Percentiles rank a stretch among this genome's conserved stretches.
phyloP scores from a whole-genome alignment of 2,888 invertebrate genomes.

The Dusona sp. region DNA sequence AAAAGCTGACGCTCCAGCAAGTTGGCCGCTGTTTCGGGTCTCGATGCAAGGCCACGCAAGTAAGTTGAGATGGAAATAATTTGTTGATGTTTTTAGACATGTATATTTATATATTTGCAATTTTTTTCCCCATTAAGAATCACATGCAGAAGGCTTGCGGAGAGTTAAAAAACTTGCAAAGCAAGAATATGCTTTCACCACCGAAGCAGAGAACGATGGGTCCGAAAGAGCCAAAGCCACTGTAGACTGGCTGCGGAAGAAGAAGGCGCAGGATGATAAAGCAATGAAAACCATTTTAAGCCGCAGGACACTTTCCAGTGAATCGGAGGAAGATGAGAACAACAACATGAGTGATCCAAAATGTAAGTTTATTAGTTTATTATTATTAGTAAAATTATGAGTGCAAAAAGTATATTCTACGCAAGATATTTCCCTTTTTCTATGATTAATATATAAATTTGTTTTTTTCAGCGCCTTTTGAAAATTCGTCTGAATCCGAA shows the following conservation, averaged over 20 bases:
- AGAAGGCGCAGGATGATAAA: constrained; percentile 6
- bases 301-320: too few species aligned
- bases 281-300: background rate
- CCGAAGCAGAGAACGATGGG: constrained; percentile 1
- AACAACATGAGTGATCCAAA: constrained; percentile 14
- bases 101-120: background rate
- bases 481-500: background rate
- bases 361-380: constrained; percentile 25
- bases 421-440: background rate
- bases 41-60: constrained; percentile 20
- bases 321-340: too few species aligned
- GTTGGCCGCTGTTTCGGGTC: constrained; percentile 48
- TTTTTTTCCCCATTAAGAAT: constrained; percentile 5
- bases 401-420: background rate
- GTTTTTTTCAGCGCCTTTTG: background rate
- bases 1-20: constrained; percentile 41
- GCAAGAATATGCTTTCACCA: constrained; percentile 19
- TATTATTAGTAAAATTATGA: background rate
- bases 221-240: background rate
- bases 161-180: background rate
- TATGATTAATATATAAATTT: background rate
- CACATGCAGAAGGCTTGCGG: constrained; percentile 19
- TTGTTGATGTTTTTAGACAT: background rate
- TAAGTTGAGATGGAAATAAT: constrained; percentile 7
- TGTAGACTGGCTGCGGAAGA: background rate